These are phyloP conservation scores for Nannospalax galili DNA, from an alignment of 2,113 vertebrate genomes.

Conservation along the genomic window DNA sequence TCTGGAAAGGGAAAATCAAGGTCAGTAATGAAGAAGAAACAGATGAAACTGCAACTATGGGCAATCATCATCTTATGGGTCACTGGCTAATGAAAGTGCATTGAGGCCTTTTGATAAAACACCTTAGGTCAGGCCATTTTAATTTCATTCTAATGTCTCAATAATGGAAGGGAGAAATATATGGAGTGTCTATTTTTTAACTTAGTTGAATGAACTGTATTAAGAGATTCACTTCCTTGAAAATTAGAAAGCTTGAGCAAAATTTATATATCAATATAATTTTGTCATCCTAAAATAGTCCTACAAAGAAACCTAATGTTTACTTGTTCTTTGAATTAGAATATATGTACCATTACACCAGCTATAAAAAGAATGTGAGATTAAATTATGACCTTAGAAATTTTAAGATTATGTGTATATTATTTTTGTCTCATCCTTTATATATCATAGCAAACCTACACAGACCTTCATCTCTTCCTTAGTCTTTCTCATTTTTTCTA, in stretches of 20 bases:
- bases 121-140: constrained; percentile 58
- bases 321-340: neutral
- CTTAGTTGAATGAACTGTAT: constrained; percentile 47
- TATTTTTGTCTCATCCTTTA: too few species aligned
- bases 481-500: too few species aligned
- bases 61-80: constrained; percentile 62
- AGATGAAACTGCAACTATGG: constrained; percentile 42
- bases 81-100: constrained; percentile 51
- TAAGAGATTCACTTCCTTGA: neutral
- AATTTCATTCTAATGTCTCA: constrained; percentile 48
- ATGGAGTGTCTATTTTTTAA: neutral
- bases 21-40: constrained; percentile 68
- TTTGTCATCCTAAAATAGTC: neutral
- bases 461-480: too few species aligned
- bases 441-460: too few species aligned
- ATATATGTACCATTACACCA: neutral
- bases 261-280: constrained; percentile 41
- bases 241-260: constrained; percentile 14
- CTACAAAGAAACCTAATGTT: constrained; percentile 22
- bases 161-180: neutral
- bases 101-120: constrained; percentile 61
- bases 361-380: neutral
- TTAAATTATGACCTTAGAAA: too few species aligned
- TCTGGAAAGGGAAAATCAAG: constrained; percentile 71
- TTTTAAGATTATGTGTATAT: too few species aligned